phyloP scores from a whole-genome alignment of 2,888 invertebrate species.

The Ochlodes sylvanus region DNA sequence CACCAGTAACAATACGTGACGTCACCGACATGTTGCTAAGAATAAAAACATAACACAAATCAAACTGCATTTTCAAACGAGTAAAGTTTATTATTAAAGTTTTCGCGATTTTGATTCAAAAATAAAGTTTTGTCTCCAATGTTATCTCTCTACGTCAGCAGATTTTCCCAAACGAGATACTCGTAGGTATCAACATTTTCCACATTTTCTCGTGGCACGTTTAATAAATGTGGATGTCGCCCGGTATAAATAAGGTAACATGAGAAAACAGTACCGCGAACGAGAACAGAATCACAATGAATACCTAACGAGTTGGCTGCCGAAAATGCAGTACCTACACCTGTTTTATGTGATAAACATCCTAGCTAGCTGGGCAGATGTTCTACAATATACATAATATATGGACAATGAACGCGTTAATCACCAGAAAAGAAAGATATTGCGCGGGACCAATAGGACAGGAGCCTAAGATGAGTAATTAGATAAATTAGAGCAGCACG shows the following conservation, averaged over 20 bases:
- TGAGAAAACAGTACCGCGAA: conserved; percentile 23
- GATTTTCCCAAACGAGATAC: neutral
- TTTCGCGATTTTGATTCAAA: neutral
- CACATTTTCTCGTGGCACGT: conserved; percentile 13
- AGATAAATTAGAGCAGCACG: neutral
- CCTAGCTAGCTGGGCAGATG: neutral
- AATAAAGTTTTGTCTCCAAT: neutral
- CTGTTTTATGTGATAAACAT: conserved; percentile 14
- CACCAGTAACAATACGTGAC: too few relatives aligned
- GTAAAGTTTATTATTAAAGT: neutral
- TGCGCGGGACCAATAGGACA: too few relatives aligned
- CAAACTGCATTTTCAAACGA: too few relatives aligned
- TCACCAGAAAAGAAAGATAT: too few relatives aligned
- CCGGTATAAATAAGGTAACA: conserved; percentile 23
- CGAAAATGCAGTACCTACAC: conserved; percentile 7
- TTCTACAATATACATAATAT: too few relatives aligned
- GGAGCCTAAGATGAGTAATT: neutral
- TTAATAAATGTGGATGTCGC: conserved; percentile 24
- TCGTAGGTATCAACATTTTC: conserved; percentile 6
- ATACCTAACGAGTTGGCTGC: conserved; percentile 32
- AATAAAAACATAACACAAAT: too few relatives aligned
- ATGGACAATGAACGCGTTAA: too few relatives aligned
- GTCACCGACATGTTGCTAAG: too few relatives aligned
- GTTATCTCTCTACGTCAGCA: neutral
- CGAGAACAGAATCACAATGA: conserved; percentile 34